A percentile compares a stretch with the other conserved stretches of the same genome.
These are phyloP conservation scores for Polymixis lichenea DNA, from an alignment of 2,888 invertebrate species.

Conservation along the genomic window DNA sequence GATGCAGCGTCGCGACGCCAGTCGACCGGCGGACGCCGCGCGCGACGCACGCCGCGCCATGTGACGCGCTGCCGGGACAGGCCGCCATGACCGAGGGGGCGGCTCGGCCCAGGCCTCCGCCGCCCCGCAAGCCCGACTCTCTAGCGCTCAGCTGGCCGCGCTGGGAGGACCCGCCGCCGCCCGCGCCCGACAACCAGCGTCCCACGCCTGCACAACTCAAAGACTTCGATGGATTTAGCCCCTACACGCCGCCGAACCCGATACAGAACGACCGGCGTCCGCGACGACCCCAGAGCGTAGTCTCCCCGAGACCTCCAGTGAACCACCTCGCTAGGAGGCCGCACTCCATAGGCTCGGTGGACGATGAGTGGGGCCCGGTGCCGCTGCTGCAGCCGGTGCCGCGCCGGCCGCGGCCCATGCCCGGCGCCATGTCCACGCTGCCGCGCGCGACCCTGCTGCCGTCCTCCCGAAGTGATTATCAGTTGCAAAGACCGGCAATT, in stretches of 20 bases:
- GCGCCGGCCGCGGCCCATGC: constrained; percentile 87
- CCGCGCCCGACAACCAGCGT: constrained; percentile 81
- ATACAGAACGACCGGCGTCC: constrained; percentile 77
- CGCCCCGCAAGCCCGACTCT: constrained; percentile 88
- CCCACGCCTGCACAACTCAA: constrained; percentile 73
- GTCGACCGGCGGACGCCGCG: constrained; percentile 81
- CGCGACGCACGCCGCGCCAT: constrained; percentile 77
- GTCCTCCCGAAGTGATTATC: constrained; percentile 91
- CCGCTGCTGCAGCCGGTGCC: constrained; percentile 90
- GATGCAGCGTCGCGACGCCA: constrained; percentile 75
- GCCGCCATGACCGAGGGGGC: constrained; percentile 87
- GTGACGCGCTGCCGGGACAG: constrained; percentile 79
- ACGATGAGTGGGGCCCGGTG: constrained; percentile 85
- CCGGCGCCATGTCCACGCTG: constrained; percentile 82
- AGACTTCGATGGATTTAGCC: constrained; percentile 88
- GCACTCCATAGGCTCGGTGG: constrained; percentile 91
- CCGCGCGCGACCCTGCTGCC: constrained; percentile 89
- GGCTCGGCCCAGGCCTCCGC: constrained; percentile 88
- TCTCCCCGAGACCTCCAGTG: constrained; percentile 82
- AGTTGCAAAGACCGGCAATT: constrained; percentile 90
- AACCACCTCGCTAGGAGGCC: constrained; percentile 87
- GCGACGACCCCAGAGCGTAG: constrained; percentile 90
- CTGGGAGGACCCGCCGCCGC: constrained; percentile 89
- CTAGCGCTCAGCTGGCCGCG: constrained; percentile 83
- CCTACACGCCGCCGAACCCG: constrained; percentile 90